Conservation (phyloP, 2,113 vertebrate species). For the Rutilus rutilus region DNA sequence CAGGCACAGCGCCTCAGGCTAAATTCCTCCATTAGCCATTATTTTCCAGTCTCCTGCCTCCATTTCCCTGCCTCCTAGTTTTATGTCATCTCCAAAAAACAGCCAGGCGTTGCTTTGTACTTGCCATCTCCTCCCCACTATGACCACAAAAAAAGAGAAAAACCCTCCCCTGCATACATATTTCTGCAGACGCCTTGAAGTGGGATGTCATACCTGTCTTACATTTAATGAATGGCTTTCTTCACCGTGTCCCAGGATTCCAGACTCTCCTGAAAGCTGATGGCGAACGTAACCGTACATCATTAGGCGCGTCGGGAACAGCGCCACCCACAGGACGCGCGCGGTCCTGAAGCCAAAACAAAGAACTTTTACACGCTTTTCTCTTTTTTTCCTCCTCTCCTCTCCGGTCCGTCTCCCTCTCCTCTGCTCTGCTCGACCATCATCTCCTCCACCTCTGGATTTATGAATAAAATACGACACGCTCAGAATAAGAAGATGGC, state of each 20-base stretch:
- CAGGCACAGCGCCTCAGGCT: slow-evolving; percentile 97
- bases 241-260: slow-evolving; percentile 97
- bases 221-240: slow-evolving; percentile 99
- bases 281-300: slow-evolving; percentile 89
- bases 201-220: slow-evolving; percentile 99
- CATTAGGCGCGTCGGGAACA: slow-evolving; percentile 99
- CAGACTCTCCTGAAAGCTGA: slow-evolving; percentile 94
- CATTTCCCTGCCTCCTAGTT: slow-evolving; percentile 93
- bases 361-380: slow-evolving; percentile 61
- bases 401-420: slow-evolving; percentile 26
- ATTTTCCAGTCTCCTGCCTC: slow-evolving; percentile 98
- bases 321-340: slow-evolving; percentile 84
- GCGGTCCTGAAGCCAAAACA: slow-evolving; percentile 74
- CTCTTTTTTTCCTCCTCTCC: slow-evolving; percentile 12
- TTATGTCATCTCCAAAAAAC: slow-evolving; percentile 92
- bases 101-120: slow-evolving; percentile 96
- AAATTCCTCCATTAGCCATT: slow-evolving; percentile 99
- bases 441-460: slow-evolving; percentile 66
- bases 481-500: slow-evolving; percentile 64
- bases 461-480: slow-evolving; percentile 68
- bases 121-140: slow-evolving; percentile 88
- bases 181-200: slow-evolving; percentile 94
- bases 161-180: slow-evolving; percentile 89
- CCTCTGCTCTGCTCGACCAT: slow-evolving; percentile 53
- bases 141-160: slow-evolving; percentile 79